Evolutionary conservation across 2,797 vertebrate genomes (phyloP).

Genomic region (Channallabes apus): DNA sequence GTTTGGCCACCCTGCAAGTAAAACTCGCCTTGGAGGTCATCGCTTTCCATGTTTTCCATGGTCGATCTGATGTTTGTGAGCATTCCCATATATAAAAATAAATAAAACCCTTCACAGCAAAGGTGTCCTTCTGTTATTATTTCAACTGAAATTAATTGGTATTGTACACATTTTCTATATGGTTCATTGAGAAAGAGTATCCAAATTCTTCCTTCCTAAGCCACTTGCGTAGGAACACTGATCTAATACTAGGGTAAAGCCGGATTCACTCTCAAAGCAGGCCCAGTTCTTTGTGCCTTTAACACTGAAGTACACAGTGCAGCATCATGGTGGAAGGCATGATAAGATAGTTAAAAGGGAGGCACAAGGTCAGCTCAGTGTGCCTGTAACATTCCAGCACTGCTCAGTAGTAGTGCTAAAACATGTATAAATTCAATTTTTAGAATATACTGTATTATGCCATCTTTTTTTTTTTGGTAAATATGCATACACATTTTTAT

Average conservation of each 20-base stretch:
- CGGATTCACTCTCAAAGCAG: not conserved
- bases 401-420: too few species aligned
- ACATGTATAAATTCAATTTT: too few species aligned
- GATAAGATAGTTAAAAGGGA: not conserved
- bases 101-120: slow-evolving; percentile 70
- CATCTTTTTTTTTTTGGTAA: too few species aligned
- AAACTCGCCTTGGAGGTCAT: slow-evolving; percentile 20
- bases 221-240: not conserved
- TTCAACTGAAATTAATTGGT: not conserved
- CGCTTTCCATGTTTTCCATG: slow-evolving; percentile 31
- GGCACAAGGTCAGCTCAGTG: not conserved
- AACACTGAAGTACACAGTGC: not conserved
- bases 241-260: too few species aligned
- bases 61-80: slow-evolving; percentile 59
- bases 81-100: slow-evolving; percentile 41
- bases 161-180: not conserved
- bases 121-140: slow-evolving; percentile 15
- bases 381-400: not conserved
- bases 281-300: not conserved
- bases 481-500: too few species aligned
- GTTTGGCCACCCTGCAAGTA: not conserved
- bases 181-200: too few species aligned
- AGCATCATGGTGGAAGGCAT: not conserved
- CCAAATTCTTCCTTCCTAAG: not conserved
- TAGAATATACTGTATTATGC: too few species aligned